A percentile compares a stretch with the other conserved stretches of the same genome.
phyloP scores from a whole-genome alignment of 2,888 invertebrate genomes.

The Opisthograptis luteolata region DNA sequence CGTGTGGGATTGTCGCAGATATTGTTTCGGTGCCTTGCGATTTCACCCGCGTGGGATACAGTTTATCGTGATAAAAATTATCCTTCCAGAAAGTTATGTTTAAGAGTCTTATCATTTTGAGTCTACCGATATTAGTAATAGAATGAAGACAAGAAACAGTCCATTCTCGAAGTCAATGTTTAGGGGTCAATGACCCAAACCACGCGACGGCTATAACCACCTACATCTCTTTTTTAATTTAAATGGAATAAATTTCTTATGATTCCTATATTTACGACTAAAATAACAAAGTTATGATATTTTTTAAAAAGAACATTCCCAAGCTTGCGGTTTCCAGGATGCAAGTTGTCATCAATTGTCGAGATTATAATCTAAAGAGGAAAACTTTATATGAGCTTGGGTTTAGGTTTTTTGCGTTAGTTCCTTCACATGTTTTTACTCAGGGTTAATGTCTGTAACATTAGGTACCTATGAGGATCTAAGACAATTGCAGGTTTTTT shows the following conservation, averaged over 20 bases:
- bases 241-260: conserved; percentile 47
- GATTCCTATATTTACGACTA: conserved; percentile 53
- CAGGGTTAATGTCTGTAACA: conserved; percentile 17
- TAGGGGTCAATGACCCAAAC: conserved; percentile 43
- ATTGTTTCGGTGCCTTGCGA: no score
- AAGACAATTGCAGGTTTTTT: not conserved
- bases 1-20: no score
- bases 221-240: conserved; percentile 32
- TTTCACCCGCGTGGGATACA: no score
- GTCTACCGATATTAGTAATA: not conserved
- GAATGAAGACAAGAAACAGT: conserved; percentile 14
- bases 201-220: conserved; percentile 46
- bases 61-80: no score
- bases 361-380: conserved; percentile 46
- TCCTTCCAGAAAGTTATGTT: no score
- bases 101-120: not conserved
- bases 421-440: conserved; percentile 8
- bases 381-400: conserved; percentile 20
- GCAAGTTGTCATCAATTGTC: conserved; percentile 40
- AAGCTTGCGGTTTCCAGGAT: conserved; percentile 44
- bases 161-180: not conserved
- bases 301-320: conserved; percentile 23
- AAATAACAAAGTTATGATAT: conserved; percentile 26
- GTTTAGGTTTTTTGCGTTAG: conserved; percentile 20
- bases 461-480: conserved; percentile 4